phyloP scores from a whole-genome alignment of 2,113 vertebrate species.

The Brachypodius melanocephalos region DNA sequence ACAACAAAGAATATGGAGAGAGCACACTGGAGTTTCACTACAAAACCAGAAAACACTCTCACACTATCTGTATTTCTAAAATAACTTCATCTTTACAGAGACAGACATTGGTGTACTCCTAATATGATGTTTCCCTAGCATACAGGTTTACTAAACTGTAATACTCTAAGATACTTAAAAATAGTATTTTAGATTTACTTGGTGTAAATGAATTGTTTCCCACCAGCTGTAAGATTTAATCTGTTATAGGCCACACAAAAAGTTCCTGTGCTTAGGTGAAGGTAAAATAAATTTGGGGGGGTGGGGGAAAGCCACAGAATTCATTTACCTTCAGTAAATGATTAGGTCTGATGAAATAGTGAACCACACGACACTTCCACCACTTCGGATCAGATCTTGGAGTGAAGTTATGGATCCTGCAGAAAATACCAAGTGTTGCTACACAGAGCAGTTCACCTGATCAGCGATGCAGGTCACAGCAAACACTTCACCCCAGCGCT shows the following conservation, averaged over 20 bases:
- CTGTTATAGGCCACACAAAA: not conserved
- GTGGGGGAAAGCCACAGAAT: not conserved
- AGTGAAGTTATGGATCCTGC: not conserved
- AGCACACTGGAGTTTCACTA: not conserved
- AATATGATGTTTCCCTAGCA: not conserved
- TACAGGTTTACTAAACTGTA: not conserved
- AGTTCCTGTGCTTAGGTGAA: not conserved
- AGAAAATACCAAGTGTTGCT: not conserved
- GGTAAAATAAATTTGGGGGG: not conserved
- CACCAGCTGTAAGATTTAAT: not conserved
- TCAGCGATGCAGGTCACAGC: conserved; percentile 35
- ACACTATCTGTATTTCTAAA: not conserved
- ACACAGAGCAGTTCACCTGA: conserved; percentile 8
- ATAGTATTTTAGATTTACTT: not conserved
- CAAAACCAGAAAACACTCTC: not conserved
- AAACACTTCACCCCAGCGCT: conserved; percentile 8
- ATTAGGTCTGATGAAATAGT: not conserved
- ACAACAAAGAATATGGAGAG: not conserved
- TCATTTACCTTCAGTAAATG: not conserved
- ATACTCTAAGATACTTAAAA: not conserved
- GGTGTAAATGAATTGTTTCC: not conserved
- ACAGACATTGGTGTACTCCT: not conserved
- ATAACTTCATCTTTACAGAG: not conserved
- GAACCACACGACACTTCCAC: fast-evolving
- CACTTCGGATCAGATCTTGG: not conserved